These are phyloP conservation scores for Lycorma delicatula DNA, from an alignment of 1,140 invertebrate species.

Conservation along the genomic window DNA sequence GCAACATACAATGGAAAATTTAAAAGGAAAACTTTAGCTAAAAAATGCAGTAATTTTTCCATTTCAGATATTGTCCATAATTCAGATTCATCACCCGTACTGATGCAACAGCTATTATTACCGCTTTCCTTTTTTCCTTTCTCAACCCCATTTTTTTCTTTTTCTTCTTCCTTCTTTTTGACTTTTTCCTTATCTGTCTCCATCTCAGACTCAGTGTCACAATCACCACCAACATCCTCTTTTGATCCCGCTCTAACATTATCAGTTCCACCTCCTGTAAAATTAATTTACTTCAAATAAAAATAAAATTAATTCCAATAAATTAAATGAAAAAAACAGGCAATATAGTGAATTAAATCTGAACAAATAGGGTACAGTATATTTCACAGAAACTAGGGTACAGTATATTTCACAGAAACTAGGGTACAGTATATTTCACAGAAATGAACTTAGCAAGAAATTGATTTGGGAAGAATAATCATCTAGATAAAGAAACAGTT, in stretches of 20 bases:
- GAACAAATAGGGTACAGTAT: neutral
- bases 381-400: neutral
- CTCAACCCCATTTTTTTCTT: neutral
- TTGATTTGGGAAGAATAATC: too few relatives aligned
- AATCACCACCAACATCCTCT: neutral
- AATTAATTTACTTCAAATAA: neutral
- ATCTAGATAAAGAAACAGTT: too few relatives aligned
- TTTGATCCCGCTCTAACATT: neutral
- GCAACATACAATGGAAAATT: constrained; percentile 90
- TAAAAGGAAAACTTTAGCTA: constrained; percentile 71
- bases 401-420: neutral
- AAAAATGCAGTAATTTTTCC: constrained; percentile 66
- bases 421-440: too few relatives aligned
- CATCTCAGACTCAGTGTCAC: too few relatives aligned
- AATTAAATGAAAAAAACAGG: neutral
- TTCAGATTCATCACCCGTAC: constrained; percentile 21
- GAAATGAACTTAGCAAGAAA: too few relatives aligned
- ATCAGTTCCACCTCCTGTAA: neutral
- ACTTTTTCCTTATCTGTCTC: neutral
- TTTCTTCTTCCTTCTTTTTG: neutral
- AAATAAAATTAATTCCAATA: neutral
- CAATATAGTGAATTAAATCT: neutral
- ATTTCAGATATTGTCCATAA: constrained; percentile 65
- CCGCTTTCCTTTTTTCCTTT: constrained; percentile 3
- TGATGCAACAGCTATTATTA: neutral